A percentile compares a stretch with the other conserved stretches of the same genome.
phyloP scores from a whole-genome alignment of 2,113 vertebrate species.

The Myanophis thanlyinensis region DNA sequence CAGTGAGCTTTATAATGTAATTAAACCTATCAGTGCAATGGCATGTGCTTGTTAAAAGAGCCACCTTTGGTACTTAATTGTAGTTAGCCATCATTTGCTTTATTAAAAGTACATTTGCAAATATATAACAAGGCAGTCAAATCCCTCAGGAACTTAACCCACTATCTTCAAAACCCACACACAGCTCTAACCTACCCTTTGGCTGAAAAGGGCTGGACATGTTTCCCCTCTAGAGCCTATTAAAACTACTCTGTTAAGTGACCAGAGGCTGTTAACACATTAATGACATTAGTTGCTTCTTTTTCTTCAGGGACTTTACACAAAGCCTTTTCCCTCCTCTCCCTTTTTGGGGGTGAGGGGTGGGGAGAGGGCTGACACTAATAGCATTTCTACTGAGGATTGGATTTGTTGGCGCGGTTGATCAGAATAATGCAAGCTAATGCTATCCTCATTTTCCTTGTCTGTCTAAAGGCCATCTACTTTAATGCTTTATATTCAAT shows the following conservation, averaged over 20 bases:
- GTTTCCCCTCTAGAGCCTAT: slow-evolving; percentile 37
- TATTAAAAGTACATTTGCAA: slow-evolving; percentile 37
- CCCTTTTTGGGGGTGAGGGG: neutral
- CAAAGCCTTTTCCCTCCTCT: neutral
- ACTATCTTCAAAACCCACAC: slow-evolving; percentile 36
- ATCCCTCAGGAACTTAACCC: slow-evolving; percentile 17
- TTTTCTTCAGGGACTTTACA: slow-evolving; percentile 16
- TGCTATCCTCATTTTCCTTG: slow-evolving; percentile 25
- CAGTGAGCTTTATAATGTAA: slow-evolving; percentile 28
- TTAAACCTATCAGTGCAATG: slow-evolving; percentile 31
- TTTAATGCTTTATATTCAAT: slow-evolving; percentile 33
- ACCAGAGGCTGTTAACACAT: slow-evolving; percentile 35
- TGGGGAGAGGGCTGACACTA: neutral
- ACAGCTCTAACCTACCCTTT: slow-evolving; percentile 32
- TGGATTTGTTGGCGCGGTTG: slow-evolving; percentile 28
- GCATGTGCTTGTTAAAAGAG: slow-evolving; percentile 31
- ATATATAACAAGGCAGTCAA: slow-evolving; percentile 23
- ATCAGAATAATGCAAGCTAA: slow-evolving; percentile 32
- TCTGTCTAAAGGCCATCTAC: slow-evolving; percentile 33
- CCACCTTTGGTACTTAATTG: slow-evolving; percentile 35
- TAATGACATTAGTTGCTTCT: slow-evolving; percentile 32
- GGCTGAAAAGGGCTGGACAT: slow-evolving; percentile 28
- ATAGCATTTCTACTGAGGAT: slow-evolving; percentile 22
- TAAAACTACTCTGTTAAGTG: slow-evolving; percentile 32
- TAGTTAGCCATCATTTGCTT: slow-evolving; percentile 36